These are phyloP conservation scores for Silurus glanis DNA, from an alignment of 2,113 vertebrate genomes.

Conservation along the genomic window DNA sequence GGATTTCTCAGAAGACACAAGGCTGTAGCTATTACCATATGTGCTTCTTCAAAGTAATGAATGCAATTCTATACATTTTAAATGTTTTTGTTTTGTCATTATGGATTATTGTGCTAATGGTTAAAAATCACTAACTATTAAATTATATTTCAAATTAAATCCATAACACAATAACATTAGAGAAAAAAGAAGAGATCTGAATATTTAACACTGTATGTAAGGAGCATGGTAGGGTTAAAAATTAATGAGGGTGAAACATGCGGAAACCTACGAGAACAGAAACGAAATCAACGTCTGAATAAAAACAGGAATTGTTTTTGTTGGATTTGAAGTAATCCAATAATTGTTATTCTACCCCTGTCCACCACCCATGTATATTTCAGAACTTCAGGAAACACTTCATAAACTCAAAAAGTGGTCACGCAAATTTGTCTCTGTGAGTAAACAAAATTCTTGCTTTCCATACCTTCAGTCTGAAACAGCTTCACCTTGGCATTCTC, in stretches of 20 bases:
- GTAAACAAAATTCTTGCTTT: background rate
- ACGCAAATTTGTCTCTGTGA: background rate
- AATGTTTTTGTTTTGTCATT: too few relatives aligned
- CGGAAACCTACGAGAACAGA: background rate
- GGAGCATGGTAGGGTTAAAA: background rate
- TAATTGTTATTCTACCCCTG: background rate
- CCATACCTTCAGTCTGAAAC: background rate
- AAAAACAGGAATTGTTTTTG: background rate
- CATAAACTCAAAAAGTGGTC: background rate
- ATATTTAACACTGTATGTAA: background rate
- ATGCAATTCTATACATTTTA: too few relatives aligned
- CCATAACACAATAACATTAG: background rate
- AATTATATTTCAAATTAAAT: background rate
- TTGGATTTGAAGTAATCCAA: background rate
- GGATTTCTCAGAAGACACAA: background rate
- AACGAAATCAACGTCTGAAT: background rate
- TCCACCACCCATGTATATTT: background rate
- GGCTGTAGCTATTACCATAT: background rate
- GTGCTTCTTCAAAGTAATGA: background rate
- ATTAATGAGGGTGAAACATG: background rate
- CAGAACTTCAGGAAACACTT: background rate
- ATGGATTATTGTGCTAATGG: background rate
- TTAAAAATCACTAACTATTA: background rate
- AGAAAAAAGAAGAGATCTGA: background rate
- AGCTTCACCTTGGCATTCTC: constrained; percentile 5